Evolutionary conservation across 2,888 invertebrate genomes (phyloP).

Genomic region (Leptopilina myrica): DNA sequence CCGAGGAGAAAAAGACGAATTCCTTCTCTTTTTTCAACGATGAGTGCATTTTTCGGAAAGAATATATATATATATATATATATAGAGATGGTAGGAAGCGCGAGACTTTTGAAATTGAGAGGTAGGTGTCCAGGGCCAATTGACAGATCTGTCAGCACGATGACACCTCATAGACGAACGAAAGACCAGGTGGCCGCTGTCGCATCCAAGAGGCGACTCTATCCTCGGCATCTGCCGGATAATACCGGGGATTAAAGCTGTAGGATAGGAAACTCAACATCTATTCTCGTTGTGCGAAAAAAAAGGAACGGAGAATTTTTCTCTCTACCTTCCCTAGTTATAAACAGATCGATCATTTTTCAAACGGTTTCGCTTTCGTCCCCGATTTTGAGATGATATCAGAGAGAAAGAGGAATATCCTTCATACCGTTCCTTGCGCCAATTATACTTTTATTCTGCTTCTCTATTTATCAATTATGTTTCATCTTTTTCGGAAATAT

Average conservation of each 20-base stretch:
- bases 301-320: conserved; percentile 53
- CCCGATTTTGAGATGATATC: conserved; percentile 60
- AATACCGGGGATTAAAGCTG: conserved; percentile 74
- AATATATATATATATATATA: neutral
- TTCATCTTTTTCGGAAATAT: neutral
- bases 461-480: neutral
- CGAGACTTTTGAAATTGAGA: conserved; percentile 51
- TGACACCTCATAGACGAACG: conserved; percentile 71
- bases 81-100: neutral
- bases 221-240: conserved; percentile 72
- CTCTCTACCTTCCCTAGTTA: conserved; percentile 54
- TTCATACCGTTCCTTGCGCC: conserved; percentile 18
- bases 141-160: conserved; percentile 75
- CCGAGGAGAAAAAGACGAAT: conserved; percentile 12
- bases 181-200: conserved; percentile 67
- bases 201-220: conserved; percentile 62
- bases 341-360: conserved; percentile 77
- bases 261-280: conserved; percentile 59
- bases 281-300: conserved; percentile 57
- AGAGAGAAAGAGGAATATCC: conserved; percentile 59
- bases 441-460: conserved; percentile 5
- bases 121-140: conserved; percentile 63
- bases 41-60: conserved; percentile 10
- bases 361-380: conserved; percentile 70
- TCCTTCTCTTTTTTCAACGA: neutral